Percentiles rank a stretch among this genome's conserved stretches.
Conservation (phyloP, 2,113 vertebrate species). For the Lepisosteus oculatus region DNA sequence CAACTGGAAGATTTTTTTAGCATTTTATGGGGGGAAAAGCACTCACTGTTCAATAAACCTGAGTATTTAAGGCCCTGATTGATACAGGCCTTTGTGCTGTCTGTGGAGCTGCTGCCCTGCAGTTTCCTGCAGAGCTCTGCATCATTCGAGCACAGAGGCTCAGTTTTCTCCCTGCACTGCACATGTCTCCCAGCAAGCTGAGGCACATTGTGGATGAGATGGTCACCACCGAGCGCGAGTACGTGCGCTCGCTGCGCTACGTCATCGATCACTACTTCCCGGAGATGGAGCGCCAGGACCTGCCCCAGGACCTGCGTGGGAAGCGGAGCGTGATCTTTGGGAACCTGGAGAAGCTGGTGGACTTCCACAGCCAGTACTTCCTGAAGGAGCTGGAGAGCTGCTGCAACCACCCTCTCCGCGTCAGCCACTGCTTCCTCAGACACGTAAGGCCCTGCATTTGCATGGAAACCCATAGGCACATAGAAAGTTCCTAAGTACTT, state of each 20-base stretch:
- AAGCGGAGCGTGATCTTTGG: conserved; percentile 87
- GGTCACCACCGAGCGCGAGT: conserved; percentile 89
- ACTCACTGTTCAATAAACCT: too few species aligned
- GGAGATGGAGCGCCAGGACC: conserved; percentile 84
- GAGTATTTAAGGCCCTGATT: too few species aligned
- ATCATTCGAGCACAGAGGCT: too few species aligned
- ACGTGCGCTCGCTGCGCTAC: conserved; percentile 85
- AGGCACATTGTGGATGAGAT: conserved; percentile 88
- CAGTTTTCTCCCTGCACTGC: neutral
- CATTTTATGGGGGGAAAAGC: too few species aligned
- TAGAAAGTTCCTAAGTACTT: too few species aligned
- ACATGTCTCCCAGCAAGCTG: conserved; percentile 63
- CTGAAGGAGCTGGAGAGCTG: conserved; percentile 89
- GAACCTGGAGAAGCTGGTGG: conserved; percentile 90
- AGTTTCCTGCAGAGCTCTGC: too few species aligned
- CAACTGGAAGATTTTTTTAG: too few species aligned
- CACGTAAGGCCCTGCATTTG: conserved; percentile 67
- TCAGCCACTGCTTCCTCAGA: conserved; percentile 88
- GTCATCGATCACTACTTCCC: conserved; percentile 89
- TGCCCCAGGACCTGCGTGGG: conserved; percentile 90
- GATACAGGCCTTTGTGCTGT: too few species aligned
- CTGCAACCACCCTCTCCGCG: conserved; percentile 82
- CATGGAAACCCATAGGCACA: too few species aligned
- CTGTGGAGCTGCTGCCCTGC: too few species aligned
- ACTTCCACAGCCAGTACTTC: conserved; percentile 94